Percentiles rank a stretch among this genome's conserved stretches.
phyloP scores from a whole-genome alignment of 2,888 invertebrate genomes.

The Lepeophtheirus nordmannii region DNA sequence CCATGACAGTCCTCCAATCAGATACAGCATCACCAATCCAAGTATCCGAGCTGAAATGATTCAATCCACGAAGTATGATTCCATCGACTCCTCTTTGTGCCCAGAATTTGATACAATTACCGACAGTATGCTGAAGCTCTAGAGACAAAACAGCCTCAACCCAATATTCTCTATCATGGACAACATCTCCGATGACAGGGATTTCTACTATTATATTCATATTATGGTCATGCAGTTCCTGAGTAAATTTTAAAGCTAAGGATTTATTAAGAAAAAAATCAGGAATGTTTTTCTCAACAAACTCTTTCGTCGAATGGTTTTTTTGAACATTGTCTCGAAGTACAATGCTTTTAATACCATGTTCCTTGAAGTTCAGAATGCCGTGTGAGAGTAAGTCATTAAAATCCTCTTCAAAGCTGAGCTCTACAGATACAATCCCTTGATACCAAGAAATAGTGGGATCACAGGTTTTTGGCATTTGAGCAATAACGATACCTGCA shows the following conservation, averaged over 20 bases:
- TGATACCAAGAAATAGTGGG: constrained; percentile 15
- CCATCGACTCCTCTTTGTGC: constrained; percentile 11
- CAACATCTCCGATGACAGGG: background rate
- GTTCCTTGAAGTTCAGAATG: background rate
- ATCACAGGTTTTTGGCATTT: constrained; percentile 18
- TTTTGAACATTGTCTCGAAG: background rate
- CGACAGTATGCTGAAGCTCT: constrained; percentile 11
- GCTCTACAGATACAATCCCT: constrained; percentile 13
- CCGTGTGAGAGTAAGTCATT: background rate
- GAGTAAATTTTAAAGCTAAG: background rate
- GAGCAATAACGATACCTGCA: constrained; percentile 7
- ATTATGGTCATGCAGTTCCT: constrained; percentile 1
- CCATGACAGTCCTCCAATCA: constrained; percentile 10
- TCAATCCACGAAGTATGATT: constrained; percentile 13
- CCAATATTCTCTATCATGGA: background rate
- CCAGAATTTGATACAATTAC: constrained; percentile 13
- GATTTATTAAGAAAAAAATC: background rate
- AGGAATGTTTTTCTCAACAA: background rate
- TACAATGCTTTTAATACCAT: background rate
- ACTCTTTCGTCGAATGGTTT: background rate
- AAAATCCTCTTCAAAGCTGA: background rate
- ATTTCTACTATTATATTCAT: constrained; percentile 13
- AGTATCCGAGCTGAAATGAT: constrained; percentile 1
- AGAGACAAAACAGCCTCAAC: background rate
- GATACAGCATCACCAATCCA: constrained; percentile 1